Base-by-base conservation (phyloP, 23 tunicate genomes). In the Styela plicata region DNA sequence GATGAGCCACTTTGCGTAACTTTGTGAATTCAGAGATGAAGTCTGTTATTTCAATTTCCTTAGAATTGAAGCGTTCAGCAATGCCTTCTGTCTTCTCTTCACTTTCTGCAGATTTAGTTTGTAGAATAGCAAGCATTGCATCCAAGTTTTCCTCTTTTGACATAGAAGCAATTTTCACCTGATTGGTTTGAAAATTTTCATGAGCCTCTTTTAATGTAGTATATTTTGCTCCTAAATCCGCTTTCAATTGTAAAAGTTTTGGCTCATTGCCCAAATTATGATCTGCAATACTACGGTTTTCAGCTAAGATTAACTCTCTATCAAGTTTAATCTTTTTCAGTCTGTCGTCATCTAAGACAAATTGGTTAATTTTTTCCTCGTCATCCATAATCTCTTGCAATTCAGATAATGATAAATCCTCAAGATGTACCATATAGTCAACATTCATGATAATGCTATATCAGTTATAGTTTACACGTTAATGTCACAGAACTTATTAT, bases 61-160 rank as follows among this genome's bases (percentile, higher is more conserved):
- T 91, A 61, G 65, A 27, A 52, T 65, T 88, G 3, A 93, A 67
- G 17, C 81, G 63, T 30, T 93, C 89, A 24, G 93, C 98, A 3
- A 93, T 64, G 5, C 80, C 88, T 65, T 93, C 98, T 34, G 98
- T 84, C 82, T 93, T 79, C 85, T 93, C 98, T 69, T 93, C 98
- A 30, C 87, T 85, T 79, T 85, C 79, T 1, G 93, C 98, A 77
- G 87, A 88, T 25, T 87, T 93, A 7, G 98, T 83, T 85, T 93
- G 98, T 25, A 93, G 70, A 20, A 93, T 92, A 26, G 90, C 91
- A 7, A 93, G 87, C 85, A 80, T 88, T 52, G 92, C 81, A 57
- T 93, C 98, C 62, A 93, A 74, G 79, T 93, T 93, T 7, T 79
- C 89, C 33, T 86, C 88, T 82, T 93, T 88, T 22, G 86, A 82